Evolutionary conservation across 1,140 invertebrate species (phyloP).

Genomic region (Telenomus remus): DNA sequence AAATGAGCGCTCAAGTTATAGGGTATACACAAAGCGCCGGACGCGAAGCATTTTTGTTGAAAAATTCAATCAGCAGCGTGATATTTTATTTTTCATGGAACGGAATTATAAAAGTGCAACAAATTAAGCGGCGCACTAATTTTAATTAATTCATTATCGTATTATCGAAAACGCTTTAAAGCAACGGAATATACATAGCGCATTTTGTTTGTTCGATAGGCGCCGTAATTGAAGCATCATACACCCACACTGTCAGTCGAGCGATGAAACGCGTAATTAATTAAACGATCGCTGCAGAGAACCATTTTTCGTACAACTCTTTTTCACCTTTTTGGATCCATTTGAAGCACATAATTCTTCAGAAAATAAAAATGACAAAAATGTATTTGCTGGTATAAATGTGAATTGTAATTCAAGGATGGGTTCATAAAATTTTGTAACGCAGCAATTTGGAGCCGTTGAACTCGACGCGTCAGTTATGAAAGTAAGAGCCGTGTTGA

Average conservation of each 20-base stretch:
- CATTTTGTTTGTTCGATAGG: not conserved
- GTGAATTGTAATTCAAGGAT: too few species aligned
- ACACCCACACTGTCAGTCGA: not conserved
- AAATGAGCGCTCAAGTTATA: too few species aligned
- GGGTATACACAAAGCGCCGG: too few species aligned
- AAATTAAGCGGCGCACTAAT: too few species aligned
- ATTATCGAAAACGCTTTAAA: constrained; percentile 8
- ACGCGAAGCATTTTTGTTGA: too few species aligned
- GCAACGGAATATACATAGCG: too few species aligned
- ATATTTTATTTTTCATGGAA: too few species aligned
- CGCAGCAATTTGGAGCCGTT: not conserved
- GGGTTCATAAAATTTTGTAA: too few species aligned
- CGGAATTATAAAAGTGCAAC: too few species aligned
- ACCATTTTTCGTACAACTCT: not conserved
- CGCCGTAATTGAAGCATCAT: not conserved
- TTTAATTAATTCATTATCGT: constrained; percentile 4
- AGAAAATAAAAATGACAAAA: not conserved
- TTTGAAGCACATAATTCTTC: not conserved
- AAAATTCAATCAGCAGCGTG: too few species aligned
- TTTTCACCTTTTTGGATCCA: not conserved
- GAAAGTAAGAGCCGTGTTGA: constrained; percentile 9
- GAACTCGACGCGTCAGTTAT: not conserved
- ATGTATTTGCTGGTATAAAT: too few species aligned
- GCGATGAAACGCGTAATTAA: not conserved
- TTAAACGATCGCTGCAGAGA: not conserved